Evolutionary conservation across 2,797 vertebrate genomes (phyloP).

Genomic region (Ptychadena robeensis): DNA sequence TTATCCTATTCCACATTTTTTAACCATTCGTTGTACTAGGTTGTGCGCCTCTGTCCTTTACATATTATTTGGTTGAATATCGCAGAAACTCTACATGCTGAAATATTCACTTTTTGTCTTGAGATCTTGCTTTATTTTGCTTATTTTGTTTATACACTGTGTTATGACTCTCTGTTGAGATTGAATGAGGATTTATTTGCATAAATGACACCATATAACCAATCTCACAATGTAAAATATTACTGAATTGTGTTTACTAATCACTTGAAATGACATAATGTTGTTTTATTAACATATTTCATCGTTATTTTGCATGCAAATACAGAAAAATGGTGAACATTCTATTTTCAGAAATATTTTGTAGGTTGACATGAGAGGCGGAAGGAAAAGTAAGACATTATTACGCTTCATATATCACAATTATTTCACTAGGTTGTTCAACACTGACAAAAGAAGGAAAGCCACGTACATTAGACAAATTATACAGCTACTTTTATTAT

Average conservation of each 20-base stretch:
- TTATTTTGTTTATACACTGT: neutral
- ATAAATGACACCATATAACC: constrained; percentile 3
- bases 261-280: constrained; percentile 22
- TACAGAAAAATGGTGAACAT: constrained; percentile 23
- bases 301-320: constrained; percentile 27
- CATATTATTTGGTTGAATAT: constrained; percentile 4
- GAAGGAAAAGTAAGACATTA: neutral
- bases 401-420: constrained; percentile 21
- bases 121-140: neutral
- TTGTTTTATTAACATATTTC: constrained; percentile 46
- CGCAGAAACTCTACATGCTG: neutral
- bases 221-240: constrained; percentile 16
- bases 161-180: constrained; percentile 2
- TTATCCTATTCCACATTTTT: no score
- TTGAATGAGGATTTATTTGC: constrained; percentile 37
- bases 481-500: no score
- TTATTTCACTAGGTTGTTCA: constrained; percentile 14
- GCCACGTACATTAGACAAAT: no score
- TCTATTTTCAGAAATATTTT: constrained; percentile 34
- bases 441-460: neutral
- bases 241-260: constrained; percentile 44
- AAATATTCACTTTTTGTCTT: neutral
- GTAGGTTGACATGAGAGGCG: neutral
- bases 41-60: no score
- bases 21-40: no score